phyloP scores from a whole-genome alignment of 2,888 invertebrate species.

The Nebria salina region DNA sequence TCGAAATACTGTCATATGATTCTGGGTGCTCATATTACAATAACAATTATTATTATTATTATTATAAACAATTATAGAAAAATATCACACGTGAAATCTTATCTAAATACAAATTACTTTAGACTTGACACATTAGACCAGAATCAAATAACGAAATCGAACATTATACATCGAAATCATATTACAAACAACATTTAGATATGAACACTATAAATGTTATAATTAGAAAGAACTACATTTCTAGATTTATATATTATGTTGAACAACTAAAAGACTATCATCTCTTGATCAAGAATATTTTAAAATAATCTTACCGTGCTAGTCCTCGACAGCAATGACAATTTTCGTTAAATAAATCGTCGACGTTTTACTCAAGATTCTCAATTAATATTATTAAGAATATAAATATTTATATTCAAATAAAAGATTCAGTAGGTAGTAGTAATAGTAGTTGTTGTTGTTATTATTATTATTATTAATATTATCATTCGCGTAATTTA shows the following conservation, averaged over 20 bases:
- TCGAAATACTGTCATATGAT: not conserved
- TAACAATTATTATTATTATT: too few species aligned
- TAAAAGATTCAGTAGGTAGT: too few species aligned
- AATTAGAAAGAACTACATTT: not conserved
- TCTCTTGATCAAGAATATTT: not conserved
- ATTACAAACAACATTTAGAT: slow-evolving; percentile 3
- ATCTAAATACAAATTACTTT: too few species aligned
- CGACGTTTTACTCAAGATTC: not conserved
- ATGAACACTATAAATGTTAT: not conserved
- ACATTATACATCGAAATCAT: not conserved
- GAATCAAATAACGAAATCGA: not conserved
- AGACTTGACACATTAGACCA: not conserved
- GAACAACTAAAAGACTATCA: not conserved
- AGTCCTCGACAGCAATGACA: not conserved
- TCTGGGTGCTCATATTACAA: too few species aligned
- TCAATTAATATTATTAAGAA: not conserved
- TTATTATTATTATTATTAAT: too few species aligned
- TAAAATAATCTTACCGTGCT: not conserved
- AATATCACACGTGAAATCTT: too few species aligned
- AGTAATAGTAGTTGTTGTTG: too few species aligned
- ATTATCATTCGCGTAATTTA: too few species aligned
- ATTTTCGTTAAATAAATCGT: not conserved
- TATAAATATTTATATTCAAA: too few species aligned
- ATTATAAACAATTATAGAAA: too few species aligned
- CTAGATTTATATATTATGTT: not conserved